phyloP scores from a whole-genome alignment of 2,113 vertebrate species.

The Lagopus muta region DNA sequence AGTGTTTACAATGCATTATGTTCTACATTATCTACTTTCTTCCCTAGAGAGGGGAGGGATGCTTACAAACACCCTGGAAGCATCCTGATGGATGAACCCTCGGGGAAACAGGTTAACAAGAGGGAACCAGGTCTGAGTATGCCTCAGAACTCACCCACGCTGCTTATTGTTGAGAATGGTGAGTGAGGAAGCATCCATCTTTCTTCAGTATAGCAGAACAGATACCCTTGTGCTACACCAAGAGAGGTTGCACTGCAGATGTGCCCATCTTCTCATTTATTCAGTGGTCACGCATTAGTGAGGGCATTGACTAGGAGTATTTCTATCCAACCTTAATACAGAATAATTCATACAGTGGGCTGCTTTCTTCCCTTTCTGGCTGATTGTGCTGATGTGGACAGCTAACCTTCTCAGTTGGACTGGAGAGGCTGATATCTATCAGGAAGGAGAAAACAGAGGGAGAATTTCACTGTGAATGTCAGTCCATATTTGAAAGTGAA shows the following conservation, averaged over 20 bases:
- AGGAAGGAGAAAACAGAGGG: not conserved
- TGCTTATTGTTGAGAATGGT: not conserved
- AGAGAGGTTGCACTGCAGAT: not conserved
- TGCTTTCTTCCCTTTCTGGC: not conserved
- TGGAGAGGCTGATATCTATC: not conserved
- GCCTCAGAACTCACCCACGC: not conserved
- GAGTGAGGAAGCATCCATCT: not conserved
- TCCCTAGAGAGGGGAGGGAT: not conserved
- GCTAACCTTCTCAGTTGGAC: not conserved
- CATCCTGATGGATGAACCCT: not conserved
- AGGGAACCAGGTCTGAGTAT: not conserved
- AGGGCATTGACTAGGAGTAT: not conserved
- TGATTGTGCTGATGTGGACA: not conserved
- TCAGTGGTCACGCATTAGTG: not conserved
- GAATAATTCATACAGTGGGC: not conserved
- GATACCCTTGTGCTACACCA: not conserved
- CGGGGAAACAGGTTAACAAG: not conserved
- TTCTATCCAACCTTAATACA: not conserved
- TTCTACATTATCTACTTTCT: constrained; percentile 2
- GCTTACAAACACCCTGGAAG: not conserved
- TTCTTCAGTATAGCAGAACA: not conserved
- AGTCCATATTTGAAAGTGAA: constrained; percentile 33
- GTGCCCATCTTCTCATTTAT: not conserved
- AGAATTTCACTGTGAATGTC: constrained; percentile 27
- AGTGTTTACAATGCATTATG: not conserved